Base-by-base conservation (phyloP, 2,797 vertebrate genomes). In the Pseudochaenichthys georgianus region DNA sequence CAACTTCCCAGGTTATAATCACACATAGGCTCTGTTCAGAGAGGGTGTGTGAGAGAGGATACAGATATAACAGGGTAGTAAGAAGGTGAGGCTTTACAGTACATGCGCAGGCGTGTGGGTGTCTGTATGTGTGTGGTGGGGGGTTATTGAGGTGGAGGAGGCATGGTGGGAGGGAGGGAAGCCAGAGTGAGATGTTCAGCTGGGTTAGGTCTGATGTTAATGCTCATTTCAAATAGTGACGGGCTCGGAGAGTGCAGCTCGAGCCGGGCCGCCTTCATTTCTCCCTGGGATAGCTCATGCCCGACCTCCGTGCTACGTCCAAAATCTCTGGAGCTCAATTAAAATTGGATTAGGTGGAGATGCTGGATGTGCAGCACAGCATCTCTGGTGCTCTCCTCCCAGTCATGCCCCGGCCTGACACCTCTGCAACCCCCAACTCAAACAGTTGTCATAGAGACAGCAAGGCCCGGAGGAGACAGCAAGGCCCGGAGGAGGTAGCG, bases 291-390 rank as follows among this genome's bases (percentile, higher is more conserved):
- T 97, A 97, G 95, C 95, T 93, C 94, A 92, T 89, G 94, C 94
- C 95, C 96, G 96, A 96, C 97, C 96, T 96, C 96, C 75, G 95
- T 94, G 95, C 94, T 96, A 96, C 96, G 95, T 95, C 88, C 96
- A 95, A 96, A 97, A 96, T 98, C 98, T 99, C 98, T 96, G 95
- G 97, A 98, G 98, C 96, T 98, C 97, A 99, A 99, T 99, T 99
- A 99, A 98, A 99, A 97, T 96, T 96, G 98, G 97, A 99, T 99
- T 99, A 99, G 96, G 96, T 95, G 95, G 95, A 97, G 96, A 97
- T 96, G 95, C 94, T 96, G 96, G 95, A 96, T 96, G 92, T 95
- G 89, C 95, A 94, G 95, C 94, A 92, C 83, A 85, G 87, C 87
- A 91, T 91, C 90, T 89, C 88, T 80, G 81, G 94, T 95, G 95